A percentile compares a stretch with the other conserved stretches of the same genome.
Conservation (phyloP, 2,888 invertebrate species). For the Germaria angustata region DNA sequence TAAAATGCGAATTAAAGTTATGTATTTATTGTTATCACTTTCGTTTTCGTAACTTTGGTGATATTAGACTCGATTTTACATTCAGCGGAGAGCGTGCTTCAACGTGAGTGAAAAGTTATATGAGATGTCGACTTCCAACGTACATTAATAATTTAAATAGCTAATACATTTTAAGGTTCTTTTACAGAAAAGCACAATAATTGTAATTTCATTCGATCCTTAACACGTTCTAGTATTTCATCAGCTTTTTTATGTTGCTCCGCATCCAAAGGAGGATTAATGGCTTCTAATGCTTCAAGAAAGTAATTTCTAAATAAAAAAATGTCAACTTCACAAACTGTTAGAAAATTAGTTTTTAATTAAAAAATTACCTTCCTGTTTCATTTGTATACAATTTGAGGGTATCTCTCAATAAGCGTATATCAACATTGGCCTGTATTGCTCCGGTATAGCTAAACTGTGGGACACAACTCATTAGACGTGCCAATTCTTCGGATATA, state of each 20-base stretch:
- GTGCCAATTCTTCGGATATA: constrained; percentile 94
- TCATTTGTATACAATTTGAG: constrained; percentile 84
- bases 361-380: constrained; percentile 83
- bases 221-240: constrained; percentile 83
- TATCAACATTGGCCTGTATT: constrained; percentile 90
- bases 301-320: constrained; percentile 84
- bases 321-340: too few species aligned
- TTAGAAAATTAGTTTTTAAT: background rate
- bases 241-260: constrained; percentile 84
- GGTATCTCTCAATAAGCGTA: constrained; percentile 85
- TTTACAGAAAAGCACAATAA: constrained; percentile 82
- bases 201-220: constrained; percentile 85
- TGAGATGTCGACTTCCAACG: background rate
- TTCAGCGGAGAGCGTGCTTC: too few species aligned
- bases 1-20: too few species aligned
- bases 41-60: too few species aligned
- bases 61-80: too few species aligned
- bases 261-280: constrained; percentile 84
- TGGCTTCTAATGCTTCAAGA: constrained; percentile 89
- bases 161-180: constrained; percentile 71
- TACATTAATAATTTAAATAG: background rate
- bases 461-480: constrained; percentile 90
- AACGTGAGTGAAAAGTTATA: too few species aligned
- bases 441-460: constrained; percentile 86
- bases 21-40: too few species aligned